Percentiles rank a stretch among this genome's conserved stretches.
phyloP scores from a whole-genome alignment of 2,888 invertebrate genomes.

The Drosophila mimica region DNA sequence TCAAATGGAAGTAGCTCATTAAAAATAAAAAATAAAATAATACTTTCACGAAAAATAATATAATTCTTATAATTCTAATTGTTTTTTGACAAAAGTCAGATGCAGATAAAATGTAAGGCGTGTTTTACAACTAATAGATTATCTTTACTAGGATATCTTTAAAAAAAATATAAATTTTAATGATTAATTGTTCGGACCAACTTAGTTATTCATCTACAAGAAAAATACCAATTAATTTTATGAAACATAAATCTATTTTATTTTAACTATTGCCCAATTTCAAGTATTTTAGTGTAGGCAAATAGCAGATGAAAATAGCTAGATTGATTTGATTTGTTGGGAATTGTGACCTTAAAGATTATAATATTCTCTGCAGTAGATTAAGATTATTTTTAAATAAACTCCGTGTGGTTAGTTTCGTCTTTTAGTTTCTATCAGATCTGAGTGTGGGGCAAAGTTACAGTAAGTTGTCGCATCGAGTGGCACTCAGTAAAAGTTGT shows the following conservation, averaged over 20 bases:
- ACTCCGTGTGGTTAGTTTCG: conserved; percentile 48
- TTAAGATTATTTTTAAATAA: conserved; percentile 47
- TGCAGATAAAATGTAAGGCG: neutral
- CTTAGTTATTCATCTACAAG: neutral
- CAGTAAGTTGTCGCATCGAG: conserved; percentile 31
- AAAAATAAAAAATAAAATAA: neutral
- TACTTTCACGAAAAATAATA: neutral
- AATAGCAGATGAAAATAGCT: neutral
- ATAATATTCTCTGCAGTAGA: neutral
- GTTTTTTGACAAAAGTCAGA: neutral
- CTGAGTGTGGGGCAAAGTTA: conserved; percentile 13
- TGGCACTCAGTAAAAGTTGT: conserved; percentile 38
- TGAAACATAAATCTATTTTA: neutral
- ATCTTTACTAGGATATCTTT: neutral
- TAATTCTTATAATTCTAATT: neutral
- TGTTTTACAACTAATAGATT: neutral
- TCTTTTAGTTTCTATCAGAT: conserved; percentile 33
- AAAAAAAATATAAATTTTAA: neutral
- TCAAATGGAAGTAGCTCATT: neutral
- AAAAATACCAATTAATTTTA: neutral
- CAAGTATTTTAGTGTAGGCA: neutral
- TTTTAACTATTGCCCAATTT: neutral
- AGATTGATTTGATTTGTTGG: neutral
- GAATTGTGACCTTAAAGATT: neutral
- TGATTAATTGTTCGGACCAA: neutral